Evolutionary conservation across 2,113 vertebrate genomes (phyloP).

Genomic region (Calidris pygmaea): DNA sequence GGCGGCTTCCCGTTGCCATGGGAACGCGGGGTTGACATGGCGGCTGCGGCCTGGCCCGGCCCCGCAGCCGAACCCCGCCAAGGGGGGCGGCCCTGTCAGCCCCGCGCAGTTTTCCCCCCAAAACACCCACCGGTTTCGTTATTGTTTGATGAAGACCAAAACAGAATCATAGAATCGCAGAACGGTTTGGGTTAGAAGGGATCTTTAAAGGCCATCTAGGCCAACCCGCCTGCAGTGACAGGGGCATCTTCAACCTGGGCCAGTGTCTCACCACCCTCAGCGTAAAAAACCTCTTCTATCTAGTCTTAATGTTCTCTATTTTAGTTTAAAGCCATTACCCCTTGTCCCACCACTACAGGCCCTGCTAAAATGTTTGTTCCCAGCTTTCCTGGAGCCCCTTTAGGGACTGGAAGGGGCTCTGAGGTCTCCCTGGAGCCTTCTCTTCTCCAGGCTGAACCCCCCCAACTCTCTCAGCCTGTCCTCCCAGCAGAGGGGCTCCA

Average conservation of each 20-base stretch:
- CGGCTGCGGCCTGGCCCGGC: rapidly evolving
- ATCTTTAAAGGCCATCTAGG: neutral
- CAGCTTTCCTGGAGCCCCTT: neutral
- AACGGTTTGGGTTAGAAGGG: neutral
- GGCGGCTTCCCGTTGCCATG: neutral
- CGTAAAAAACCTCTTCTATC: neutral
- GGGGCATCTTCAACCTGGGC: neutral
- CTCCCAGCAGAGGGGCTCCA: neutral
- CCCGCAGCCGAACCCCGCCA: rapidly evolving
- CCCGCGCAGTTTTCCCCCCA: rapidly evolving
- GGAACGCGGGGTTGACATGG: neutral
- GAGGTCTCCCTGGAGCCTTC: neutral
- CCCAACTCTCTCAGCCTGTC: neutral
- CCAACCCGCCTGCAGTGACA: neutral
- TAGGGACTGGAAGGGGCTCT: neutral
- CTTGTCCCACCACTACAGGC: too few relatives aligned
- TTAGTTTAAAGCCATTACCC: neutral
- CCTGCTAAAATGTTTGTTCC: too few relatives aligned
- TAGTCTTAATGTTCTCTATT: neutral
- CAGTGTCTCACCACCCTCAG: neutral
- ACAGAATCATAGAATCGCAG: neutral
- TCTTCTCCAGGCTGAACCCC: neutral
- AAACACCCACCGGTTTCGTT: rapidly evolving
- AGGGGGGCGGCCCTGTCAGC: rapidly evolving
- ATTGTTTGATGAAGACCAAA: too few relatives aligned